Base-by-base conservation (phyloP, 1,140 invertebrate species). In the Papilio xuthus region DNA sequence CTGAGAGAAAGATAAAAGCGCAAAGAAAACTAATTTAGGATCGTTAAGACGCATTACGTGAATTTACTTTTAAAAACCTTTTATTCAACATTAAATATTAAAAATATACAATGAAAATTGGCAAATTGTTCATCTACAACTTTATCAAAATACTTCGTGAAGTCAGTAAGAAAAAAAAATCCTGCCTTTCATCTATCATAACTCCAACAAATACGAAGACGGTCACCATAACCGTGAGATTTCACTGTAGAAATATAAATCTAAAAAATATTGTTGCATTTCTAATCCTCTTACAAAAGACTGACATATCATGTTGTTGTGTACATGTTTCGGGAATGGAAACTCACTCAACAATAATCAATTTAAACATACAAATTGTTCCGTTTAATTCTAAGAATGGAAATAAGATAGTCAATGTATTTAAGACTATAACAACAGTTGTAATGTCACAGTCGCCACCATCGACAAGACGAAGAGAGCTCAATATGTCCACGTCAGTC, bases 21-120 rank as follows among this genome's bases (percentile, higher is more conserved):
- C 23, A 67, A 67, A 67, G 60, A 67, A 67, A 67, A 67, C 60
- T 26, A 67, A 67, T 67, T 67, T 32, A 15, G 12, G 13, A 15
- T 0, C 26, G 2, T 67, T 15, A 32, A 67, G 13, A 13, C 23
- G 60, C 13, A 67, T 28, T 28, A 67, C 60, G 26, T 15, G 60
- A 67, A 67, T 67, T 28, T 67, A 63, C 26, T 28, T 67, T 28
- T 26, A 32, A 67, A 23, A 18, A 23, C 18, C 13, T 28, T 15
- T 10, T 28, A 15, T 26, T 18, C 32, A 1, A 28, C 7, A 18
- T 32, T 15, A 7, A 32, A 67, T 15, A 4, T 12, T 26, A 28
- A 13, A 60, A 60, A 12, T 12, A 26, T 9, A 10, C 8, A 23
- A 23, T 9, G 20, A 26, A 20, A 4, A 26, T 60, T 60, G 26